A percentile compares a stretch with the other conserved stretches of the same genome.
Evolutionary conservation across 2,113 vertebrate genomes (phyloP).

Genomic region (Noturus placidus): DNA sequence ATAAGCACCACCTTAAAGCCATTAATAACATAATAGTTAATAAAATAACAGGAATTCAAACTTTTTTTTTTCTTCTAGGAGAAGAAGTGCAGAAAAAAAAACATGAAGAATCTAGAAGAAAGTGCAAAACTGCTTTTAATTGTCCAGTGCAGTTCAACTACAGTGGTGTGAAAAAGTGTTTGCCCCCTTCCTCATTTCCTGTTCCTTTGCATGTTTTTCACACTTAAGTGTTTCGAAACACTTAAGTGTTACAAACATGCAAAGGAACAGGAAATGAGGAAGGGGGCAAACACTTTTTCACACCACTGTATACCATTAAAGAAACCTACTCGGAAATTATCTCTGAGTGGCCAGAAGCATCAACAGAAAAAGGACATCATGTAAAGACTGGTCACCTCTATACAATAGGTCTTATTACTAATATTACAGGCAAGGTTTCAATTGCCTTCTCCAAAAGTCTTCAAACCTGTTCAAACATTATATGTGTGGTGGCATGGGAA

Average conservation of each 20-base stretch:
- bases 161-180: too few species aligned
- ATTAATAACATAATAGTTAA: slow-evolving; percentile 21
- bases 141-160: slow-evolving; percentile 42
- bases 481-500: neutral
- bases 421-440: slow-evolving; percentile 45
- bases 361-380: slow-evolving; percentile 46
- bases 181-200: too few species aligned
- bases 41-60: neutral
- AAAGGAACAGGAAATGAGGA: too few species aligned
- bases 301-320: slow-evolving; percentile 47
- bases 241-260: too few species aligned
- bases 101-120: slow-evolving; percentile 18
- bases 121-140: slow-evolving; percentile 43
- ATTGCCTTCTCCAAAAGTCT: slow-evolving; percentile 43
- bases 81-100: slow-evolving; percentile 5
- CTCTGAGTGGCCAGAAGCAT: slow-evolving; percentile 50
- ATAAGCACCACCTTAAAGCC: slow-evolving; percentile 18
- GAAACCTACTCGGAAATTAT: slow-evolving; percentile 55
- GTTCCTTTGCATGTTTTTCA: too few species aligned
- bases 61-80: too few species aligned
- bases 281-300: too few species aligned
- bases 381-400: slow-evolving; percentile 39
- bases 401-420: slow-evolving; percentile 46
- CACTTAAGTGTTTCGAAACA: too few species aligned
- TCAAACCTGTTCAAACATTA: slow-evolving; percentile 3